Percentiles rank a stretch among this genome's conserved stretches.
phyloP scores from a whole-genome alignment of 2,797 vertebrate species.

The Sebastes cheni region DNA sequence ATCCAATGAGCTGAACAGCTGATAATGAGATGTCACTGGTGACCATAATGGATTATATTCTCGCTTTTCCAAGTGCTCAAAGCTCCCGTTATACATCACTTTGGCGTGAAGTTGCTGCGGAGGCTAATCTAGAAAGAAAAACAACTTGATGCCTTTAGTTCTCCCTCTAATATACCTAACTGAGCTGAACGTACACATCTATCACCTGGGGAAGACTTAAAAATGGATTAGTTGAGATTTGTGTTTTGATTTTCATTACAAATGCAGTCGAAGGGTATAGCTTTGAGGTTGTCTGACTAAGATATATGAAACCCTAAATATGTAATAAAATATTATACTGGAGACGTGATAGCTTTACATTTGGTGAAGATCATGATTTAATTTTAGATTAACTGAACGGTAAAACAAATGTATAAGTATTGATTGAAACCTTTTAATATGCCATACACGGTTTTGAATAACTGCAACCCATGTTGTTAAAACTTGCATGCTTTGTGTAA shows the following conservation, averaged over 20 bases:
- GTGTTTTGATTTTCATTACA: slow-evolving; percentile 22
- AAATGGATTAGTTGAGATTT: slow-evolving; percentile 38
- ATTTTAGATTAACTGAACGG: neutral
- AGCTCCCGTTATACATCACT: slow-evolving; percentile 48
- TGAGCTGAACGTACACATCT: slow-evolving; percentile 10
- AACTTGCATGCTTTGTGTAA: neutral
- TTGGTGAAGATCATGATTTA: neutral
- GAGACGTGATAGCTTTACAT: neutral
- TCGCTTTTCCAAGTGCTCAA: slow-evolving; percentile 29
- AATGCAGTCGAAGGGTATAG: neutral
- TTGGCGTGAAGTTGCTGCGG: slow-evolving; percentile 25
- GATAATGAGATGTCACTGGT: slow-evolving; percentile 69
- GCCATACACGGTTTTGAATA: neutral
- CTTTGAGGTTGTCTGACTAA: neutral
- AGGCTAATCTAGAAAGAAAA: slow-evolving; percentile 51
- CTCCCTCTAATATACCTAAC: slow-evolving; percentile 16
- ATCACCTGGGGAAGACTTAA: slow-evolving; percentile 11
- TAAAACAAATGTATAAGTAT: neutral
- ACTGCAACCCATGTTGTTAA: neutral
- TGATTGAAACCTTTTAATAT: neutral
- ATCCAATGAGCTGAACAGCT: slow-evolving; percentile 52
- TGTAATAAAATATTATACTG: neutral
- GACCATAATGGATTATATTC: slow-evolving; percentile 53
- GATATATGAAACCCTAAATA: neutral
- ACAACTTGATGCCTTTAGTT: slow-evolving; percentile 14